These are phyloP conservation scores for Schmidtea mediterranea DNA, from an alignment of 1,140 invertebrate species.

Conservation along the genomic window DNA sequence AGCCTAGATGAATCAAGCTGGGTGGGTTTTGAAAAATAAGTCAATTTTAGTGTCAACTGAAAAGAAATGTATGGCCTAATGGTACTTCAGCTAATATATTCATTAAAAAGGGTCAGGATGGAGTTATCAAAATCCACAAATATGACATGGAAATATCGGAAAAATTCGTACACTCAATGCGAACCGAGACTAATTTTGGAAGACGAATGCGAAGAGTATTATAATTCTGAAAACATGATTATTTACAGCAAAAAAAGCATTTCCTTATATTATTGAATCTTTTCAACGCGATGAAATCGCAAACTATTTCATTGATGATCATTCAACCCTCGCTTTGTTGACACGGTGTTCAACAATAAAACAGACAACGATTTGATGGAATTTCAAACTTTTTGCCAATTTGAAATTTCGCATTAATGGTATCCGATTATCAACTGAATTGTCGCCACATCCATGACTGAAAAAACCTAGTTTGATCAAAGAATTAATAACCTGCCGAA, in stretches of 20 bases:
- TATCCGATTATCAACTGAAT: conserved; percentile 27
- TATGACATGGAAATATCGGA: conserved; percentile 23
- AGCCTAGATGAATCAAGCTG: too few species aligned
- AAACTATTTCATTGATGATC: conserved; percentile 26
- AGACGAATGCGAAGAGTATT: conserved; percentile 14
- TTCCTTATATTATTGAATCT: conserved; percentile 11
- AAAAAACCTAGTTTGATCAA: conserved; percentile 25
- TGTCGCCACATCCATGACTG: conserved; percentile 23
- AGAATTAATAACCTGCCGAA: conserved; percentile 25
- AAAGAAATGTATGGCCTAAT: too few species aligned
- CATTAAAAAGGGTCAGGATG: too few species aligned
- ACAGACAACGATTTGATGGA: conserved; percentile 28
- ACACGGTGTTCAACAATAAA: conserved; percentile 21
- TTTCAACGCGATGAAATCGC: conserved; percentile 27
- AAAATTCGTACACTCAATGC: conserved; percentile 22
- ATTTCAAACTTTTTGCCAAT: conserved; percentile 29
- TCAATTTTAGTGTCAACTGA: too few species aligned
- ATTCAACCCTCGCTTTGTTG: conserved; percentile 18
- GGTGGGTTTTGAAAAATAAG: too few species aligned
- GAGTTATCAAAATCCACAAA: conserved; percentile 13
- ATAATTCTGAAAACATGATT: conserved; percentile 12
- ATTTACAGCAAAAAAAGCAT: conserved; percentile 8
- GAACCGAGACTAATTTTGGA: conserved; percentile 17
- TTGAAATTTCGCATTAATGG: conserved; percentile 27
- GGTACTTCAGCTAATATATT: too few species aligned